Evolutionary conservation across 2,888 invertebrate species (phyloP), one percentile per base, ranked within the genome.

Genomic region (Apomyelois bistriatella): DNA sequence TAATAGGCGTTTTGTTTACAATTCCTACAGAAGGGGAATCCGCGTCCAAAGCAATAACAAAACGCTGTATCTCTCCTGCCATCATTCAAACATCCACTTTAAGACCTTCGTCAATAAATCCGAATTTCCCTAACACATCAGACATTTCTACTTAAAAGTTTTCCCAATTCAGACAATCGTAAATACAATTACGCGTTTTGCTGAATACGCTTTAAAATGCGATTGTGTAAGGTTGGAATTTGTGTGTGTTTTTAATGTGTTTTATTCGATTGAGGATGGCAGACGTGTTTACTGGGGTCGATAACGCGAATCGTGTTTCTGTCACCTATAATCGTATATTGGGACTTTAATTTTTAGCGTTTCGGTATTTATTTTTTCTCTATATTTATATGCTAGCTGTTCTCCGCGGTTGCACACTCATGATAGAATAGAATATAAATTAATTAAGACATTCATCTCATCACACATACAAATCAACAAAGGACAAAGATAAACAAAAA

Each of bases 1-100:
- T 85, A 85, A 85, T 83, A 84, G 86, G 85, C 86, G 86, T 87
- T 87, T 86, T 87, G 87, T 88, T 88, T 88, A 87, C 86, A 84
- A 82, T 82, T 71, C 79, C 77, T 75, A 79, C 79, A 79, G 79
- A 79, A 84, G 88, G 86, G 85, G 85, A 78, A 77, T 74, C 74
- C 60, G 42, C 58, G 64, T 61, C 56, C 62, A 50, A 53, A 37
- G 54, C 56, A 58, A 55, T 54, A 46, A 56, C 57, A 55, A 52
- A 73, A 72, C 61, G 67, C 59, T 69, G 53, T 61, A 68, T 59
- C 61, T 51, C 47, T 55, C 53, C 38, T 48, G 35, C 57, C 22
- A 16, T 22, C 66, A 64, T 56, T 58, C 54, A 56, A 75, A 72
- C 73, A 61, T 55, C 56, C 47, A 66, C 74, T 61, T 53, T 72